phyloP scores from a whole-genome alignment of 2,113 vertebrate genomes.

The Cromileptes altivelis region DNA sequence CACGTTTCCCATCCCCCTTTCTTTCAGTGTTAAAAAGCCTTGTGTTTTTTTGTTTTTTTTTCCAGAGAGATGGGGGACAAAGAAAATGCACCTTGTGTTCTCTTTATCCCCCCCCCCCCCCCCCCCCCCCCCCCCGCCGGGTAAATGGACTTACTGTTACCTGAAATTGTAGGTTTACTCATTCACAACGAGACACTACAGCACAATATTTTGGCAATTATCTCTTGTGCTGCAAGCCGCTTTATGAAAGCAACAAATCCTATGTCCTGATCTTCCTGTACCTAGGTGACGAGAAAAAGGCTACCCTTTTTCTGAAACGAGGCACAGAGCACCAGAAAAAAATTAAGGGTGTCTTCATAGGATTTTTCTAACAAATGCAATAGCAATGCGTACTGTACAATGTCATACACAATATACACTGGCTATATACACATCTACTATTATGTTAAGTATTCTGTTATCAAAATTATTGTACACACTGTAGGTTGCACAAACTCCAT shows the following conservation, averaged over 20 bases:
- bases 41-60: too few species aligned
- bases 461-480: neutral
- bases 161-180: conserved; percentile 43
- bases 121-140: too few species aligned
- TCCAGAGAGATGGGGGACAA: too few species aligned
- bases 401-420: neutral
- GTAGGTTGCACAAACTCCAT: conserved; percentile 1
- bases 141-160: conserved; percentile 42
- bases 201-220: conserved; percentile 38
- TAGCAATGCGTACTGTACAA: neutral
- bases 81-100: too few species aligned
- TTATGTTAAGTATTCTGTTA: neutral
- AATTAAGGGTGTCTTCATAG: too few species aligned
- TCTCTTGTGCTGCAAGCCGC: conserved; percentile 14
- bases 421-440: neutral
- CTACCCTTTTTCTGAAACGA: neutral
- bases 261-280: neutral
- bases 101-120: too few species aligned
- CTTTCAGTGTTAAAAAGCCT: too few species aligned
- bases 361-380: neutral
- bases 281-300: neutral
- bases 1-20: too few species aligned
- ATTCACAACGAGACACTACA: conserved; percentile 35
- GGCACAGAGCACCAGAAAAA: conserved; percentile 1
- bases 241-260: conserved; percentile 32